These are phyloP conservation scores for Ormyrus rosae DNA, from an alignment of 2,888 invertebrate species.

Conservation along the genomic window DNA sequence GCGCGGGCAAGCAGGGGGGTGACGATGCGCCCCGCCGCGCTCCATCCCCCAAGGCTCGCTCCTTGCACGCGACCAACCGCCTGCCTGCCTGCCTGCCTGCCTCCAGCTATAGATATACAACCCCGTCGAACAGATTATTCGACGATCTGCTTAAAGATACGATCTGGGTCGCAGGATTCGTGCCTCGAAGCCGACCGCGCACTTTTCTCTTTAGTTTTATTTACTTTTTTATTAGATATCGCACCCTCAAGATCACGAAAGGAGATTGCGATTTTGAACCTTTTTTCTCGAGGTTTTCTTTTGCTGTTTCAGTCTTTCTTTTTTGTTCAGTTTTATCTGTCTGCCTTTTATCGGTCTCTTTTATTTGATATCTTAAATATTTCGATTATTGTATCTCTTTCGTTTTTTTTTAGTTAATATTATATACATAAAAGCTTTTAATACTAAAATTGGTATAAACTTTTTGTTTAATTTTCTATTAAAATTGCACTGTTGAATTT, in stretches of 20 bases:
- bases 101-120: background rate
- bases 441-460: no score
- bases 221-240: background rate
- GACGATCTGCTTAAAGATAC: slow-evolving; percentile 16
- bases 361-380: no score
- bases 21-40: slow-evolving; percentile 9
- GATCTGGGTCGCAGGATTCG: background rate
- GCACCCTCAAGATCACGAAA: background rate
- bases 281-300: no score
- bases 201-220: background rate
- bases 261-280: no score
- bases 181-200: background rate
- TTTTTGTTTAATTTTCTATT: no score
- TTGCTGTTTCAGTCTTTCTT: no score
- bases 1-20: background rate
- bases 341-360: no score
- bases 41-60: background rate
- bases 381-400: background rate
- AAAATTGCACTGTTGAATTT: no score
- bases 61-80: no score
- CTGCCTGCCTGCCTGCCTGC: no score
- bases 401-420: slow-evolving; percentile 3
- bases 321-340: no score
- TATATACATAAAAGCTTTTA: background rate
- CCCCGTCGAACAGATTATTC: slow-evolving; percentile 9